Conservation (phyloP, 2,113 vertebrate species). For the cat (Felis catus) region DNA sequence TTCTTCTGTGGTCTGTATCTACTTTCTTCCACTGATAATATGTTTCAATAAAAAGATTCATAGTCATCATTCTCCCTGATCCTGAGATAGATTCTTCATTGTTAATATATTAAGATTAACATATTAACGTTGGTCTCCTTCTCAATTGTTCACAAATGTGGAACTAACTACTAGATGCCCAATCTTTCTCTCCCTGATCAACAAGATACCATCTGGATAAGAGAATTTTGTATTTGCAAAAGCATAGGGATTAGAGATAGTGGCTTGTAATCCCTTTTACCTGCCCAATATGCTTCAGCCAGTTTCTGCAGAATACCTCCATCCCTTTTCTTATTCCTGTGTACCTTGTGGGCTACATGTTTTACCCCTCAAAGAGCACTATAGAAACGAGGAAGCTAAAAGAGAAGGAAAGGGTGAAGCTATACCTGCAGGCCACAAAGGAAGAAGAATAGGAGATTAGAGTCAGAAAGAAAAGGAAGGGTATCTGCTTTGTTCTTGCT, state of each 20-base stretch:
- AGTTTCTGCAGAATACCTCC: background rate
- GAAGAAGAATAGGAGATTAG: background rate
- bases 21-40: background rate
- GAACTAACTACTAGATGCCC: accelerated
- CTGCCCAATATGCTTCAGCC: background rate
- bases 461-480: background rate
- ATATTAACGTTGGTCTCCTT: background rate
- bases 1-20: background rate
- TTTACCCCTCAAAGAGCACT: background rate
- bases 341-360: background rate
- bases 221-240: background rate
- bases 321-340: background rate
- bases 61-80: background rate
- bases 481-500: background rate
- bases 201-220: too few species aligned
- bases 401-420: background rate
- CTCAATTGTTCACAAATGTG: accelerated
- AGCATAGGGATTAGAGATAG: background rate
- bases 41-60: background rate
- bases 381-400: background rate
- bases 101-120: background rate
- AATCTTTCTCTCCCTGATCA: background rate
- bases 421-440: accelerated
- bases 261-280: background rate
- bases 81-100: background rate